These are phyloP conservation scores for Melikaiella ostensackeni DNA, from an alignment of 2,888 invertebrate genomes.

Conservation along the genomic window DNA sequence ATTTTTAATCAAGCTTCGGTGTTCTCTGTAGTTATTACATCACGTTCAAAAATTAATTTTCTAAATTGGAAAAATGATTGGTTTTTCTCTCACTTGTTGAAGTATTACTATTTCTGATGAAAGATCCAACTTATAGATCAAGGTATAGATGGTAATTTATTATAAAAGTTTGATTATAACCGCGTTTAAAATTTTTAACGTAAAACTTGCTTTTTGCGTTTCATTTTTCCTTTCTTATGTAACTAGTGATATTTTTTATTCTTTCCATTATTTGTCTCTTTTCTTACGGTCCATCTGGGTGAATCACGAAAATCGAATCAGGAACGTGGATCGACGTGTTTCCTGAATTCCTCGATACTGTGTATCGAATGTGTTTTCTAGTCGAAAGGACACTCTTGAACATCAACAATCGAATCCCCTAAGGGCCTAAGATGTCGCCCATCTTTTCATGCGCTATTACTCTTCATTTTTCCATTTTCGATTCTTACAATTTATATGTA, in stretches of 20 bases:
- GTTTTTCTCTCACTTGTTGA: too few species aligned
- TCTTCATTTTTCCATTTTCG: too few species aligned
- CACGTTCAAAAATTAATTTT: too few species aligned
- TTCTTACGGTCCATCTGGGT: neutral
- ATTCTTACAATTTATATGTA: too few species aligned
- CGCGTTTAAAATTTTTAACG: neutral
- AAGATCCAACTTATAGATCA: too few species aligned
- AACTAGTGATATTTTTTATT: neutral
- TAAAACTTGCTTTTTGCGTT: neutral
- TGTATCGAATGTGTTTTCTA: neutral
- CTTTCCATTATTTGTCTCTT: neutral
- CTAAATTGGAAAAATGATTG: too few species aligned
- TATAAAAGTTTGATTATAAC: neutral
- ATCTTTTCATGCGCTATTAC: too few species aligned
- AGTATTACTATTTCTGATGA: too few species aligned
- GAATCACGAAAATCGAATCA: neutral
- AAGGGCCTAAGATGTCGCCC: neutral
- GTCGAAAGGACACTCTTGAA: neutral
- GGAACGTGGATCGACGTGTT: neutral
- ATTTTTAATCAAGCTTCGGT: too few species aligned
- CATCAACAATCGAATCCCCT: neutral
- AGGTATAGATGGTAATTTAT: neutral
- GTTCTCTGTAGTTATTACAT: too few species aligned
- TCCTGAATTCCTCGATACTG: neutral
- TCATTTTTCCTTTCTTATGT: neutral